Evolutionary conservation across 1,140 invertebrate species (phyloP).

Genomic region (Lithobius niger): DNA sequence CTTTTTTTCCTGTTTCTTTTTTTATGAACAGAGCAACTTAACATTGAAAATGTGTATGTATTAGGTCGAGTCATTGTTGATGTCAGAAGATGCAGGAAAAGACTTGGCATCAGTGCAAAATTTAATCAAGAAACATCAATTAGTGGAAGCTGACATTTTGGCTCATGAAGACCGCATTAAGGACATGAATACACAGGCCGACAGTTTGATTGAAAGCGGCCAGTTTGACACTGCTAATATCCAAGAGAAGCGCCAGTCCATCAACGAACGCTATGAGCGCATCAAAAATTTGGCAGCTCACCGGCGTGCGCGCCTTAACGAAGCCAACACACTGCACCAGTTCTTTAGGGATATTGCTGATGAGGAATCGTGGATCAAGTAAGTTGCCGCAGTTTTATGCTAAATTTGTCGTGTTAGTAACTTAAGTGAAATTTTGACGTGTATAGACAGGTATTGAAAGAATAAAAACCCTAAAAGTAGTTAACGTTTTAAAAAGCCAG

Average conservation of each 20-base stretch:
- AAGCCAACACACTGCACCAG: constrained; percentile 95
- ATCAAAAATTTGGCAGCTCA: constrained; percentile 87
- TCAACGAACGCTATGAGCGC: constrained; percentile 86
- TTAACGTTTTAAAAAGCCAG: no score
- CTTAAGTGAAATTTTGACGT: no score
- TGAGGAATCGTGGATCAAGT: constrained; percentile 99
- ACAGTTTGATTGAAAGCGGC: constrained; percentile 82
- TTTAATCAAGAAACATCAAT: constrained; percentile 96
- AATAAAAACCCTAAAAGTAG: no score
- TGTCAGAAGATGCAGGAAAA: constrained; percentile 94
- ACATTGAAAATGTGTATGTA: no score
- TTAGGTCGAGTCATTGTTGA: constrained; percentile 73
- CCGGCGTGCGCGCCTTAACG: constrained; percentile 70
- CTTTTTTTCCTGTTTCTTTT: no score
- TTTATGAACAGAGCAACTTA: no score
- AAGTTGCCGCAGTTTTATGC: constrained; percentile 23
- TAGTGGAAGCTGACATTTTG: constrained; percentile 93
- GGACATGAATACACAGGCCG: constrained; percentile 87
- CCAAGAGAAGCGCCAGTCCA: constrained; percentile 79
- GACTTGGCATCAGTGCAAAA: constrained; percentile 98
- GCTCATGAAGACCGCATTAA: constrained; percentile 92
- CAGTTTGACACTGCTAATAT: constrained; percentile 90
- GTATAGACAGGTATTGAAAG: no score
- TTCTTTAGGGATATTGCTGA: constrained; percentile 99
- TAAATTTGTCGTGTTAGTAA: neutral